phyloP scores from a whole-genome alignment of 2,888 invertebrate genomes.

The Eupithecia dodoneata region DNA sequence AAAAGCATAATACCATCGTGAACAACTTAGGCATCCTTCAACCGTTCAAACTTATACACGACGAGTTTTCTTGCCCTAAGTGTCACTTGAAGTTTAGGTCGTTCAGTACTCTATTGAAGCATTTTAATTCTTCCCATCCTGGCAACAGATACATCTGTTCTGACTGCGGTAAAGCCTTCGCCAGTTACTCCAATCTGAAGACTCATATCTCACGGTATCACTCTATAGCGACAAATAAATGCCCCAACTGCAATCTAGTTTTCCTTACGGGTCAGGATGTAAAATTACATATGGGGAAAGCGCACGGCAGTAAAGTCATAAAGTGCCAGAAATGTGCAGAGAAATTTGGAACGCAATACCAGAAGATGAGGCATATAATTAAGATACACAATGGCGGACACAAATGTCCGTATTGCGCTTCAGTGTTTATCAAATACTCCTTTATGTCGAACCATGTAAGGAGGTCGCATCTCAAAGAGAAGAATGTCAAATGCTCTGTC shows the following conservation, averaged over 20 bases:
- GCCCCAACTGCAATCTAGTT: slow-evolving; percentile 24
- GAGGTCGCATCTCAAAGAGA: slow-evolving; percentile 69
- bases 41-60: slow-evolving; percentile 35
- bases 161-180: slow-evolving; percentile 34
- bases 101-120: slow-evolving; percentile 30
- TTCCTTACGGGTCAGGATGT: slow-evolving; percentile 21
- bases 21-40: slow-evolving; percentile 20
- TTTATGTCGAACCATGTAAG: slow-evolving; percentile 67
- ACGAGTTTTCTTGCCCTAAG: slow-evolving; percentile 32
- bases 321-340: slow-evolving; percentile 65
- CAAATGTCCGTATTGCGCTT: slow-evolving; percentile 65
- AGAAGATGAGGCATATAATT: slow-evolving; percentile 64
- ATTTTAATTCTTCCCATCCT: slow-evolving; percentile 30
- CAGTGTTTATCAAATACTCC: slow-evolving; percentile 66
- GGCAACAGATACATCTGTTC: slow-evolving; percentile 31
- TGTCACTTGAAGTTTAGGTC: slow-evolving; percentile 33
- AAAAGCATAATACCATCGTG: slow-evolving; percentile 40
- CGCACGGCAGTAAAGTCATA: slow-evolving; percentile 33
- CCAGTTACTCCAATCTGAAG: slow-evolving; percentile 14
- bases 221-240: slow-evolving; percentile 18
- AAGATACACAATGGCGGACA: slow-evolving; percentile 62
- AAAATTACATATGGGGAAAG: slow-evolving; percentile 28
- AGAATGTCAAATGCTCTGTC: slow-evolving; percentile 65
- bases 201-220: slow-evolving; percentile 30
- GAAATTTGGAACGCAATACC: slow-evolving; percentile 64